A percentile compares a stretch with the other conserved stretches of the same genome.
These are phyloP conservation scores for Rhegmatorhina hoffmannsi DNA, from an alignment of 2,113 vertebrate species.

Conservation along the genomic window DNA sequence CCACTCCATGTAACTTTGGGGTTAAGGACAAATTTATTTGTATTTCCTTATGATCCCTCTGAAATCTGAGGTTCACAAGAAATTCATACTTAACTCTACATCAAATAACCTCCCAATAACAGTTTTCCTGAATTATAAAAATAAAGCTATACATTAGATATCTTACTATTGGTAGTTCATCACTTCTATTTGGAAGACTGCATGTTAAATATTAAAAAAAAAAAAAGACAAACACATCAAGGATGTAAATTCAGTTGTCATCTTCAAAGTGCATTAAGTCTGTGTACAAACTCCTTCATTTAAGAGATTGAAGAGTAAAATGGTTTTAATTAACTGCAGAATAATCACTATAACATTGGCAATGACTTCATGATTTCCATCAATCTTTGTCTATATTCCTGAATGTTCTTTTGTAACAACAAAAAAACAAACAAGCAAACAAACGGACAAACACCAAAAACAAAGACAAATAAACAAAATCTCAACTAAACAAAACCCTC, in stretches of 20 bases:
- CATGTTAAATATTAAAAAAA: not conserved
- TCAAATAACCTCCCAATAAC: not conserved
- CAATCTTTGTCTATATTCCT: not conserved
- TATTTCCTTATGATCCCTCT: not conserved
- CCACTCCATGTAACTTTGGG: not conserved
- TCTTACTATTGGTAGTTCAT: not conserved
- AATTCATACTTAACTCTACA: not conserved
- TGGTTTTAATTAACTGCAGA: not conserved
- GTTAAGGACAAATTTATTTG: not conserved
- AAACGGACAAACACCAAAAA: too few species aligned
- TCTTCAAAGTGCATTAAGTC: accelerated
- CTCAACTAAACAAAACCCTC: not conserved
- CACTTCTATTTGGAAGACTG: not conserved
- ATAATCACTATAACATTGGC: not conserved
- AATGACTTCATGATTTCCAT: not conserved
- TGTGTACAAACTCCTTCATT: not conserved
- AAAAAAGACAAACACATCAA: not conserved
- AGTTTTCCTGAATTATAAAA: not conserved
- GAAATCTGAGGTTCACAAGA: not conserved
- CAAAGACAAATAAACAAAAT: not conserved
- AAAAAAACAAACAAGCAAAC: too few species aligned
- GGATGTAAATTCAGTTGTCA: not conserved
- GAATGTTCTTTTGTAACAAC: not conserved
- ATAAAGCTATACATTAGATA: not conserved
- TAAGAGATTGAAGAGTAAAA: not conserved